These are phyloP conservation scores for Falco berigora DNA, from an alignment of 2,797 vertebrate genomes.

Conservation along the genomic window DNA sequence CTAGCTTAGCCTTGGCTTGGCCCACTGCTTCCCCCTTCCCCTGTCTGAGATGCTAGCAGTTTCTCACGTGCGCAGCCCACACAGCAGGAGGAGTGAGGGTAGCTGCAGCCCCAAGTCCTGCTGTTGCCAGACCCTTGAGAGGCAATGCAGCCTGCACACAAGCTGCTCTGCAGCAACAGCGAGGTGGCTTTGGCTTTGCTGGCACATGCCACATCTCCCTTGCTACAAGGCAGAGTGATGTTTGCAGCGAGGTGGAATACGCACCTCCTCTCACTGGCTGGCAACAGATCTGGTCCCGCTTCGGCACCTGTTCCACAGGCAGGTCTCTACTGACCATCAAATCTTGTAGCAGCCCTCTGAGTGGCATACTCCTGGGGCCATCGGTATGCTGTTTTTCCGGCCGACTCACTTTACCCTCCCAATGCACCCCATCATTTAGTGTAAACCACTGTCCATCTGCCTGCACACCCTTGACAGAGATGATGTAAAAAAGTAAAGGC, in stretches of 20 bases:
- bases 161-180: not conserved
- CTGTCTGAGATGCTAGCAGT: not conserved
- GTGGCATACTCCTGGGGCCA: not conserved
- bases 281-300: not conserved
- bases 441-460: not conserved
- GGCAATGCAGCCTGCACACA: not conserved
- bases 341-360: not conserved
- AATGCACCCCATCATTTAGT: not conserved
- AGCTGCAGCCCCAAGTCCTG: not conserved
- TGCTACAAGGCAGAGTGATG: not conserved
- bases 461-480: not conserved
- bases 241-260: not conserved
- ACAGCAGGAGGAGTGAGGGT: not conserved
- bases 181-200: not conserved
- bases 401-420: not conserved
- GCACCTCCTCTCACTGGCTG: not conserved
- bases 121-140: not conserved
- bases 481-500: not conserved
- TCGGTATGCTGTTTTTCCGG: not conserved
- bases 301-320: fast-evolving
- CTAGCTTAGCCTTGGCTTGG: not conserved
- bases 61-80: fast-evolving
- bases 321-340: not conserved
- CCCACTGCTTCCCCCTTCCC: not conserved
- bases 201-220: not conserved